These are phyloP conservation scores for Tetraodon nigroviridis DNA, from an alignment of 2,113 vertebrate species.

Conservation along the genomic window DNA sequence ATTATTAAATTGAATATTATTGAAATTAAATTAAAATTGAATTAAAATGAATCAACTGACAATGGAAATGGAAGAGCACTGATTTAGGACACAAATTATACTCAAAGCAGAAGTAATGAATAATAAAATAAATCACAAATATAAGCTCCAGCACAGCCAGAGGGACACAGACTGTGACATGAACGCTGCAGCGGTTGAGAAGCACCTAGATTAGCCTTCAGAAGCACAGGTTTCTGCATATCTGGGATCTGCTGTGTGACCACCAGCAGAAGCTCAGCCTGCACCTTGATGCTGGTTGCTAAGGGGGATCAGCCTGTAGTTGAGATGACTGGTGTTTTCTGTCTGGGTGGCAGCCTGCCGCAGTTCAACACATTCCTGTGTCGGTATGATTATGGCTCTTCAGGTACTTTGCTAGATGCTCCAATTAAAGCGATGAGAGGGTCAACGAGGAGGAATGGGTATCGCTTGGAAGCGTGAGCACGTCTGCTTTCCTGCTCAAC, in stretches of 20 bases:
- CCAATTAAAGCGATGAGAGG: conserved; percentile 47
- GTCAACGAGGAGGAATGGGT: conserved; percentile 17
- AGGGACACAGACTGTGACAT: neutral
- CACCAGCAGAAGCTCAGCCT: conserved; percentile 7
- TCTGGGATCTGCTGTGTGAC: conserved; percentile 22
- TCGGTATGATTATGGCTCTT: conserved; percentile 24
- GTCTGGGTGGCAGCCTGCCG: conserved; percentile 63
- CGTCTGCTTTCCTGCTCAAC: neutral
- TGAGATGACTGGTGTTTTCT: conserved; percentile 61
- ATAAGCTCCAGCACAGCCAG: no score
- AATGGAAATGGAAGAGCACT: no score
- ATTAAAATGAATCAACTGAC: no score
- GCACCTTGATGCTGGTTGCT: conserved; percentile 22
- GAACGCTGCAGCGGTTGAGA: neutral
- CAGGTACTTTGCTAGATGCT: conserved; percentile 55
- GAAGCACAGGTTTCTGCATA: conserved; percentile 38
- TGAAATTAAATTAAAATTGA: no score
- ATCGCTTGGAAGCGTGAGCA: neutral
- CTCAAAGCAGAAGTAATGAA: no score
- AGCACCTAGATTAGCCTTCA: neutral
- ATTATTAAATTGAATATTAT: no score
- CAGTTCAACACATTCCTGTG: conserved; percentile 30
- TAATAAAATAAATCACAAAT: no score
- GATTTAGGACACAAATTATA: no score
- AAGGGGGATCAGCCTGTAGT: conserved; percentile 42